Conservation (phyloP, 2,888 invertebrate genomes). For the Malthinus seriepunctatus region DNA sequence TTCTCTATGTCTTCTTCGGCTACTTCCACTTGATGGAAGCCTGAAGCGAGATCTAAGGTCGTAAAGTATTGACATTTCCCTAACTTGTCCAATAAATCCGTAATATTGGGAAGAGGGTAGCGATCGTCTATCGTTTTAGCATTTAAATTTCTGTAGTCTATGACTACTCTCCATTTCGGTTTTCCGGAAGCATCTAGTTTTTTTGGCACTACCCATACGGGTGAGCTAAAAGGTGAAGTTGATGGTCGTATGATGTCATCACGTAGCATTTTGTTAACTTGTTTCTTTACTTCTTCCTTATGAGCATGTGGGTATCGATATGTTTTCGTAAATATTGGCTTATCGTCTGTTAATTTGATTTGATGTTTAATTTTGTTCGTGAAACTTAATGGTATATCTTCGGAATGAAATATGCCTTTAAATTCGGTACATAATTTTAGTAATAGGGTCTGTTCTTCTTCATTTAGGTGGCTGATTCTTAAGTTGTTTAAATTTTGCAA, state of each 20-base stretch:
- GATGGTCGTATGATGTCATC: neutral
- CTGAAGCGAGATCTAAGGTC: neutral
- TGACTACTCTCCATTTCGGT: slow-evolving; percentile 7
- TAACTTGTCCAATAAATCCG: no score
- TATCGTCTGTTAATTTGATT: neutral
- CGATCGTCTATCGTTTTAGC: no score
- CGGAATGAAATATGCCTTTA: neutral
- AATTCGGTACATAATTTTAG: neutral
- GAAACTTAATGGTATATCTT: neutral
- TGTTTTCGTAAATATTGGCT: neutral
- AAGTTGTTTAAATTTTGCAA: no score
- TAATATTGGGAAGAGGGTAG: no score
- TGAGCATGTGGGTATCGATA: neutral
- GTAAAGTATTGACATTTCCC: neutral
- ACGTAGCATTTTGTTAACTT: neutral
- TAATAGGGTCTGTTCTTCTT: no score
- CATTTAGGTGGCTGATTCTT: no score
- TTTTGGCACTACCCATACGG: slow-evolving; percentile 6
- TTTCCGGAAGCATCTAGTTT: slow-evolving; percentile 7
- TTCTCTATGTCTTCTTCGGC: slow-evolving; percentile 36
- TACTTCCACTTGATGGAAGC: slow-evolving; percentile 36
- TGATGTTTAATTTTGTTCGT: neutral
- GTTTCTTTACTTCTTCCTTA: neutral
- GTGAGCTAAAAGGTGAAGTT: neutral
- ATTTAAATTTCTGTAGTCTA: no score